Percentiles rank a stretch among this genome's conserved stretches.
phyloP scores from a whole-genome alignment of 2,888 invertebrate genomes.

The Agonopterix heracliana region DNA sequence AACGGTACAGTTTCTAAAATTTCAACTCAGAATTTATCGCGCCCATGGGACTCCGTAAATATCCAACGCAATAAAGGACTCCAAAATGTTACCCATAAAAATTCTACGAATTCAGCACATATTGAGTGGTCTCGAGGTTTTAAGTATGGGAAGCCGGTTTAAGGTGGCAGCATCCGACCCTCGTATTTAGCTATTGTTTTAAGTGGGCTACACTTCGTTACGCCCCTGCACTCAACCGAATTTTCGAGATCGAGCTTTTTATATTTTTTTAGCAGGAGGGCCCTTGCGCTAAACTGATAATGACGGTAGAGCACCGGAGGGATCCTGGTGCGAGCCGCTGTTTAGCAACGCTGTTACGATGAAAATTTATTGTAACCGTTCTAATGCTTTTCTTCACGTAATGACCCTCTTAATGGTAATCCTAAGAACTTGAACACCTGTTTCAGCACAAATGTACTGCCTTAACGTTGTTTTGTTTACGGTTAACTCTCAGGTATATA shows the following conservation, averaged over 20 bases:
- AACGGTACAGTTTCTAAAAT: conserved; percentile 41
- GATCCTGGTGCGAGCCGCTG: conserved; percentile 30
- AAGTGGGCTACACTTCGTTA: conserved; percentile 72
- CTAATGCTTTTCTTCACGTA: conserved; percentile 57
- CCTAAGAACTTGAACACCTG: conserved; percentile 57
- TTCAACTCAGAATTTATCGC: conserved; percentile 45
- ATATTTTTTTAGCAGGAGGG: conserved; percentile 53
- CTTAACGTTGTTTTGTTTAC: neutral
- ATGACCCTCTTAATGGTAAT: conserved; percentile 55
- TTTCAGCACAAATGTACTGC: conserved; percentile 8
- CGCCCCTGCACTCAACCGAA: conserved; percentile 60
- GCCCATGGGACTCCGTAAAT: conserved; percentile 58
- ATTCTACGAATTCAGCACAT: conserved; percentile 68
- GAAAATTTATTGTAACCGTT: conserved; percentile 65
- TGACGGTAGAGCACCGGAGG: conserved; percentile 46
- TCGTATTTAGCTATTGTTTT: conserved; percentile 73
- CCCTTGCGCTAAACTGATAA: conserved; percentile 71
- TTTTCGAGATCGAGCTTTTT: conserved; percentile 62
- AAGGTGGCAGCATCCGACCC: conserved; percentile 55
- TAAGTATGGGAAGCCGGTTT: conserved; percentile 53
- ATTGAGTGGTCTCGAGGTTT: conserved; percentile 61
- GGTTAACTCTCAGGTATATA: neutral
- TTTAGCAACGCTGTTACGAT: conserved; percentile 53
- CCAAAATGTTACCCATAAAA: conserved; percentile 56
- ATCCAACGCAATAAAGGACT: conserved; percentile 57